Conservation (phyloP, 2,113 vertebrate genomes). For the Agapornis roseicollis region DNA sequence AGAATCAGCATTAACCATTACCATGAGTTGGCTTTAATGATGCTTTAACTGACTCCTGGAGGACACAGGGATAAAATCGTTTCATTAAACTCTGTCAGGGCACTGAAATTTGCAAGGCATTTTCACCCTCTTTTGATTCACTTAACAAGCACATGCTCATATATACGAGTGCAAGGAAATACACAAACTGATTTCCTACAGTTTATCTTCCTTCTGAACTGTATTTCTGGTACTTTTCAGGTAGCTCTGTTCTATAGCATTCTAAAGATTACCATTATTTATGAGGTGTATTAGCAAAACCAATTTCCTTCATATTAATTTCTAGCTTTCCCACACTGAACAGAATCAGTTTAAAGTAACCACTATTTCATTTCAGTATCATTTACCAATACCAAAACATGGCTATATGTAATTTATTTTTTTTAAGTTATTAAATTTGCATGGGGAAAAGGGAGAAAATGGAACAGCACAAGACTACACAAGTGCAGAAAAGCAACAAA, state of each 20-base stretch:
- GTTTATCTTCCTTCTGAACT: neutral
- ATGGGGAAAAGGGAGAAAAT: neutral
- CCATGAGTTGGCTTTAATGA: neutral
- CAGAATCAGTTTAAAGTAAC: neutral
- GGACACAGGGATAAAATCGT: neutral
- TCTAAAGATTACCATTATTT: neutral
- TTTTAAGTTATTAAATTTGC: neutral
- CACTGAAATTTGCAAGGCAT: neutral
- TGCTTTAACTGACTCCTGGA: neutral
- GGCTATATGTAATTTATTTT: fast-evolving
- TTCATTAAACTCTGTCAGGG: neutral
- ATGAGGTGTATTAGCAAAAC: neutral
- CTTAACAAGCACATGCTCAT: neutral
- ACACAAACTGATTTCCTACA: neutral
- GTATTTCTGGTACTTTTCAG: neutral
- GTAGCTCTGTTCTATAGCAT: neutral
- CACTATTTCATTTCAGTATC: neutral
- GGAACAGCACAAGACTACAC: neutral
- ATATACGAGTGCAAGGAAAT: neutral
- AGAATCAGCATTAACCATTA: neutral
- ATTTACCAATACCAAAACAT: neutral
- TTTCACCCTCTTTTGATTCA: neutral
- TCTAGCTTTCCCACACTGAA: neutral
- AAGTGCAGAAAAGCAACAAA: neutral
- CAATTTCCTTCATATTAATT: neutral